phyloP scores from a whole-genome alignment of 2,797 vertebrate species.

The Phrynocephalus forsythii region DNA sequence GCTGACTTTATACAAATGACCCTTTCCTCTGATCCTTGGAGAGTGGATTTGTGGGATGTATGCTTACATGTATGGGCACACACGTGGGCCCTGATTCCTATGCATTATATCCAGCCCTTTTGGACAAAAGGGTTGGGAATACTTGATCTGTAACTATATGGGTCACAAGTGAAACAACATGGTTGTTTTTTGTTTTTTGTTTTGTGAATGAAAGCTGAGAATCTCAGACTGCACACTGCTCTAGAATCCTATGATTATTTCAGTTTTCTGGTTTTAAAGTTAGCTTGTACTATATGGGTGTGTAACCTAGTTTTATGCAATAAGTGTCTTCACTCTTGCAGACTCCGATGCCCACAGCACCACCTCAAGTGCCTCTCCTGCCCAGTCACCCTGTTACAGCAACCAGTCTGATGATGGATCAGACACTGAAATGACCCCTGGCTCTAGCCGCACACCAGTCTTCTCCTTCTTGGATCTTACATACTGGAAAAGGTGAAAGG shows the following conservation, averaged over 20 bases:
- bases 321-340: slow-evolving; percentile 59
- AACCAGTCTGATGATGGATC: slow-evolving; percentile 97
- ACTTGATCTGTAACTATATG: not conserved
- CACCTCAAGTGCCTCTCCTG: slow-evolving; percentile 95
- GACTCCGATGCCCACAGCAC: slow-evolving; percentile 98
- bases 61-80: not conserved
- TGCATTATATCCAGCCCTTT: not conserved
- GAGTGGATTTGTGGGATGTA: not conserved
- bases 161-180: not conserved
- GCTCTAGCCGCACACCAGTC: slow-evolving; percentile 90
- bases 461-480: slow-evolving; percentile 98
- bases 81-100: not conserved
- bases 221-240: not conserved
- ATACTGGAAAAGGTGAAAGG: slow-evolving; percentile 94
- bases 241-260: too few relatives aligned
- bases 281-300: not conserved
- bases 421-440: slow-evolving; percentile 89
- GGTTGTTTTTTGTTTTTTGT: not conserved
- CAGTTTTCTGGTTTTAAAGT: too few relatives aligned
- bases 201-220: not conserved
- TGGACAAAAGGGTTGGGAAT: not conserved
- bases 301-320: not conserved
- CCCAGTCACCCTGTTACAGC: slow-evolving; percentile 97
- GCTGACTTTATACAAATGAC: not conserved
- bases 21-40: not conserved